These are phyloP conservation scores for Aporrectodea caliginosa DNA, from an alignment of 1,140 invertebrate species.

Conservation along the genomic window DNA sequence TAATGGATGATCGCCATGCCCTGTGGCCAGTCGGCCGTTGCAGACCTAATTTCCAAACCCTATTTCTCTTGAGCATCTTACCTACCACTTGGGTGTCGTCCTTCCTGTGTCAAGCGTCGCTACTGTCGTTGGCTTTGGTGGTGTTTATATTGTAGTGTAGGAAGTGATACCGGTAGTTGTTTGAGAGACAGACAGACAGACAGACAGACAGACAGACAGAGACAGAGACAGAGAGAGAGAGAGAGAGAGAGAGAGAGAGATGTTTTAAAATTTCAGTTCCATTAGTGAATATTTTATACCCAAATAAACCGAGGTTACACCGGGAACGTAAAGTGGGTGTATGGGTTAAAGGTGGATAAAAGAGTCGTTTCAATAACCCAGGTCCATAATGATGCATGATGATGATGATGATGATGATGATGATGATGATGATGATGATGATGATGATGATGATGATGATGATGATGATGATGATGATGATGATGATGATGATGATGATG, in stretches of 20 bases:
- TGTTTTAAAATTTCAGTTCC: not conserved
- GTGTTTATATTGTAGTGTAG: too few species aligned
- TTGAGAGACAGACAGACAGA: not conserved
- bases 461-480: slow-evolving; percentile 12
- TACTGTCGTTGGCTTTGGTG: too few species aligned
- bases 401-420: slow-evolving; percentile 6
- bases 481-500: slow-evolving; percentile 18
- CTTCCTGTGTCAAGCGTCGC: too few species aligned
- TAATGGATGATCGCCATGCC: too few species aligned
- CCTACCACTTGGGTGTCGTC: too few species aligned
- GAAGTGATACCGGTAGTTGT: too few species aligned
- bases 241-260: not conserved
- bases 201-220: not conserved
- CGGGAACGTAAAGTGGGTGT: not conserved
- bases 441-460: not conserved
- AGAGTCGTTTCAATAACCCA: not conserved
- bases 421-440: slow-evolving; percentile 10
- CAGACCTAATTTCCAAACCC: too few species aligned
- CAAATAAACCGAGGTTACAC: not conserved
- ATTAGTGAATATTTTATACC: not conserved
- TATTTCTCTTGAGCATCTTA: too few species aligned
- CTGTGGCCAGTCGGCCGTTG: too few species aligned
- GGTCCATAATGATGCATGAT: too few species aligned
- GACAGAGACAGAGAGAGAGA: not conserved
- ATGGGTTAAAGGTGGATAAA: not conserved